A percentile compares a stretch with the other conserved stretches of the same genome.
phyloP scores from a whole-genome alignment of 2,888 invertebrate species.

The Clivina fossor region DNA sequence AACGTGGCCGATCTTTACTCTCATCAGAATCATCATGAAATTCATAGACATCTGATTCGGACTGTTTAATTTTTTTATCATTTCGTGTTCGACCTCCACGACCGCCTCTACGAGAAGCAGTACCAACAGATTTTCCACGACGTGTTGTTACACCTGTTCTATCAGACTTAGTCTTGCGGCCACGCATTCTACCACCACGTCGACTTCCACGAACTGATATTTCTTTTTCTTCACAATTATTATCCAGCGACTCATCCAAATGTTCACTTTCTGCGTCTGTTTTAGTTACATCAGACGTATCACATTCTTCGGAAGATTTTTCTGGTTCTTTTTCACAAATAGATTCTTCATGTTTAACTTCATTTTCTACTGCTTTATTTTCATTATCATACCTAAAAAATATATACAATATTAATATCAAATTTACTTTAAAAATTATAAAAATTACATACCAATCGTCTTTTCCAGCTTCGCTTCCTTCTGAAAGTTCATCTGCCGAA shows the following conservation, averaged over 20 bases:
- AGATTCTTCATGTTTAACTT: conserved; percentile 29
- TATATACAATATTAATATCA: conserved; percentile 14
- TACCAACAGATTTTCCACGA: conserved; percentile 55
- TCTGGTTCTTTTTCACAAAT: conserved; percentile 35
- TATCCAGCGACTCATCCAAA: conserved; percentile 50
- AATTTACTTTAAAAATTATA: conserved; percentile 6
- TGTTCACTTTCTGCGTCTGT: conserved; percentile 34
- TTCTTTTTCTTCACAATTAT: conserved; percentile 44
- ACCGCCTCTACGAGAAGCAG: conserved; percentile 52
- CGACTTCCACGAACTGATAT: conserved; percentile 44
- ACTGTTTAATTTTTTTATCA: conserved; percentile 59
- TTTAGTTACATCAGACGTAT: conserved; percentile 37
- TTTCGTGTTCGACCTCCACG: conserved; percentile 58
- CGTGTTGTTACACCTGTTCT: conserved; percentile 60
- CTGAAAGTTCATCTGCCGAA: conserved; percentile 54
- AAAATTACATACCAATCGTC: conserved; percentile 44
- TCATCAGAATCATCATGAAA: conserved; percentile 90
- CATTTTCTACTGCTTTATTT: conserved; percentile 29
- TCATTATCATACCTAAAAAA: conserved; percentile 31
- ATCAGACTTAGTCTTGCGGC: conserved; percentile 37
- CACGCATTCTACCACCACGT: conserved; percentile 41
- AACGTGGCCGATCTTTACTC: conserved; percentile 66
- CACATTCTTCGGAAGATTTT: conserved; percentile 35
- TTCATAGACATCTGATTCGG: conserved; percentile 78
- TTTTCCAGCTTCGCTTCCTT: conserved; percentile 49